Evolutionary conservation across 2,888 invertebrate genomes (phyloP), one percentile per base, ranked within the genome.

Genomic region (Cheilosia grossa): DNA sequence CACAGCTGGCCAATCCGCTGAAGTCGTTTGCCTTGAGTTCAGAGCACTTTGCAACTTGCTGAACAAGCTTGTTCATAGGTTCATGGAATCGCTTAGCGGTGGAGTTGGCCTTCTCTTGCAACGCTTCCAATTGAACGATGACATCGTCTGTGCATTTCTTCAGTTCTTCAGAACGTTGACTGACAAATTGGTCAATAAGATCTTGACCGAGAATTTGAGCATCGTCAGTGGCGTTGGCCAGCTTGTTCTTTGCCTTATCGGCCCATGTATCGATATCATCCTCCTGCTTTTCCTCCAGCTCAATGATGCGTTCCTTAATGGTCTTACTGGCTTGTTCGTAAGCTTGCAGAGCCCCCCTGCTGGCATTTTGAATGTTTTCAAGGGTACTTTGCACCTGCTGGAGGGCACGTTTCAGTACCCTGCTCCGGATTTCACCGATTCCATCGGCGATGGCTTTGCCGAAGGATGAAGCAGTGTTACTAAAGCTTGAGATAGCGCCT

Each of bases 21-120:
- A n/a, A 33, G 51, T 81, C 40, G 21, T 33, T 69, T 42, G 51
- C 40, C n/a, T 63, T 59, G 24, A 61, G 2, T 15, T 54, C 9
- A 0, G 53, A 15, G 13, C 74, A 80, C 13, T 59, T 47, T 10
- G 40, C 74, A 42, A 83, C 30, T 15, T 74, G 37, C 0, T 27
- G 30, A 56, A 80, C 53, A 4, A 83, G 74, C 9, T 64, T 24
- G 6, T 59, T 74, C 58, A 74, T 80, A 54, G 80, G 79, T 33
- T 59, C 54, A 1, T 42, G 53, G 40, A 49, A 74, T 1, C 17
- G 17, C n/a, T 70, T 7, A 40, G 69, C 40, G 3, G 66, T 70
- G 15, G 69, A 27, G 33, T 74, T 66, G 2, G 80, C 64, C 19
- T 80, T 74, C 9, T 80, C 74, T 21, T 75, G 69, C 1, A 83